phyloP scores from a whole-genome alignment of 2,797 vertebrate species.

The Lophius americanus region DNA sequence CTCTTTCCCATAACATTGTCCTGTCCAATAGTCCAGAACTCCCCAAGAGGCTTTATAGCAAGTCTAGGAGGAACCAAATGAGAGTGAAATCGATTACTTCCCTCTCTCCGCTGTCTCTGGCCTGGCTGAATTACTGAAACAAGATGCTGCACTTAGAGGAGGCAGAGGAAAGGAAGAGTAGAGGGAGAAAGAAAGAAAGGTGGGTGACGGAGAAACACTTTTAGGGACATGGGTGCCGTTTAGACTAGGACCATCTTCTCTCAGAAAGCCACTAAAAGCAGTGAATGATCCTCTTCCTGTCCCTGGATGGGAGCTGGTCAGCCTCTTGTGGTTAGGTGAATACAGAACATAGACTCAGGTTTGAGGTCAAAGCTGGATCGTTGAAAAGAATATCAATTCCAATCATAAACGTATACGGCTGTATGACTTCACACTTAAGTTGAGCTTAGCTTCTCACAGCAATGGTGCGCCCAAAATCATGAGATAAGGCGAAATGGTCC shows the following conservation, averaged over 20 bases:
- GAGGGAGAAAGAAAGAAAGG: constrained; percentile 61
- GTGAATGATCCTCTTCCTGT: constrained; percentile 78
- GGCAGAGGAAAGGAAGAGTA: constrained; percentile 75
- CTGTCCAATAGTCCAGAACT: constrained; percentile 81
- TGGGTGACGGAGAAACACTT: constrained; percentile 78
- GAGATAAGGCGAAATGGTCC: constrained; percentile 12
- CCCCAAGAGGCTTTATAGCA: constrained; percentile 81
- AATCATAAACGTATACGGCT: constrained; percentile 9
- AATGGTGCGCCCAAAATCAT: background rate
- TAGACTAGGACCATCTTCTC: constrained; percentile 79
- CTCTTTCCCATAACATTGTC: constrained; percentile 81
- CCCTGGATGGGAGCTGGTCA: constrained; percentile 70
- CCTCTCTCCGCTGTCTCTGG: constrained; percentile 80
- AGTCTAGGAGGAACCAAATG: constrained; percentile 82
- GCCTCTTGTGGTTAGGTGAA: constrained; percentile 73
- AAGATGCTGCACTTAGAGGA: constrained; percentile 86
- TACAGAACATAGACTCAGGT: constrained; percentile 62
- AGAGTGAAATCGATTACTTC: constrained; percentile 83
- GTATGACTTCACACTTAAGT: constrained; percentile 10
- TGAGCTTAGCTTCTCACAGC: background rate
- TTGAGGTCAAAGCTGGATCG: constrained; percentile 77
- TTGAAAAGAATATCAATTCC: constrained; percentile 63
- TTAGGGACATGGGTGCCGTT: constrained; percentile 86
- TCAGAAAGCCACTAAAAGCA: constrained; percentile 83
- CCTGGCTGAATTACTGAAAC: constrained; percentile 86